Evolutionary conservation across 2,797 vertebrate species (phyloP).

Genomic region (Anisognathus igniventris): DNA sequence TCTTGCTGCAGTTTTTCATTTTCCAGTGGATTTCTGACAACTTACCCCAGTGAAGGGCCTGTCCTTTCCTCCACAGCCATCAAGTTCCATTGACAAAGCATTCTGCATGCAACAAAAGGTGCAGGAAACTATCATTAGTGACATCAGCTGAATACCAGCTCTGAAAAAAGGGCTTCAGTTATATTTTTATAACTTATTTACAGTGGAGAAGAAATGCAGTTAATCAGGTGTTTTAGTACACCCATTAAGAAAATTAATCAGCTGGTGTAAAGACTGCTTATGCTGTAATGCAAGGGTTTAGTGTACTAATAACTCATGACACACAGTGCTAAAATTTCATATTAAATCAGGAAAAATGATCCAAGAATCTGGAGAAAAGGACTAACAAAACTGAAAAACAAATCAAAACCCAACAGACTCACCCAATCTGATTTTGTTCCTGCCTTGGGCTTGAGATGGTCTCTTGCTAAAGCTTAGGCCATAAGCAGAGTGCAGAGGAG

Average conservation of each 20-base stretch:
- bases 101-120: neutral
- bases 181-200: neutral
- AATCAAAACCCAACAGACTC: neutral
- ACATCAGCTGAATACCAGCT: neutral
- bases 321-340: neutral
- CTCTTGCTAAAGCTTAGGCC: neutral
- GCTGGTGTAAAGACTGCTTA: neutral
- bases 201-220: neutral
- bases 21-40: neutral
- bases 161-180: neutral
- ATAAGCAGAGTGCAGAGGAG: neutral
- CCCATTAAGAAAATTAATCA: neutral
- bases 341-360: neutral
- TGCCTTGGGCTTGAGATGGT: neutral
- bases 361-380: neutral
- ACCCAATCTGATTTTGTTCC: neutral
- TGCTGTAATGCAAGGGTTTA: neutral
- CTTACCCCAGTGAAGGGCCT: neutral
- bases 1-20: neutral
- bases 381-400: fast-evolving
- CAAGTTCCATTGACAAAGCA: neutral
- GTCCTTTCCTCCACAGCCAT: conserved; percentile 2
- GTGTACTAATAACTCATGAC: neutral
- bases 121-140: neutral
- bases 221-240: neutral